A percentile compares a stretch with the other conserved stretches of the same genome.
Evolutionary conservation across 2,797 vertebrate genomes (phyloP).

Genomic region (Bufotes viridis): DNA sequence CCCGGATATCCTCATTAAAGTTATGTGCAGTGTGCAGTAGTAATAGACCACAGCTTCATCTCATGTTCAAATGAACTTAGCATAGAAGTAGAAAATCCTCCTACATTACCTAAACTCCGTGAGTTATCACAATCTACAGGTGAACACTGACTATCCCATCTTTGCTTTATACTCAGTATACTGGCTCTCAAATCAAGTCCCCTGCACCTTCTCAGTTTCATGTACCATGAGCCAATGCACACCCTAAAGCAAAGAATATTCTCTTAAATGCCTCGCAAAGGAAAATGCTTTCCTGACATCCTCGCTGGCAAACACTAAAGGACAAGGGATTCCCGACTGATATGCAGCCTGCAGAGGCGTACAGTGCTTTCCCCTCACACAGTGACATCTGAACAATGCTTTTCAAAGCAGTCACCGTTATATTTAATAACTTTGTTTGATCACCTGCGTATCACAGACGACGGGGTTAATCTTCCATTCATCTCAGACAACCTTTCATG

Average conservation of each 20-base stretch:
- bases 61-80: too few species aligned
- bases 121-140: not conserved
- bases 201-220: not conserved
- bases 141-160: not conserved
- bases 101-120: not conserved
- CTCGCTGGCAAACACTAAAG: conserved; percentile 10
- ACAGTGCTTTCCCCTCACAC: not conserved
- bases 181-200: not conserved
- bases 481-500: not conserved
- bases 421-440: conserved; percentile 48
- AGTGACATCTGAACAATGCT: conserved; percentile 41
- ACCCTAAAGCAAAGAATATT: not conserved
- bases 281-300: not conserved
- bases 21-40: too few species aligned
- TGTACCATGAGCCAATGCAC: not conserved
- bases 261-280: conserved; percentile 3
- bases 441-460: conserved; percentile 45
- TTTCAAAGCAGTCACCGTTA: conserved; percentile 13
- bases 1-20: too few species aligned
- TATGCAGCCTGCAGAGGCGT: not conserved
- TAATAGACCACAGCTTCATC: too few species aligned
- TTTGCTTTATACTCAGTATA: not conserved
- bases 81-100: too few species aligned
- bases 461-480: conserved; percentile 19
- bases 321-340: conserved; percentile 7